These are phyloP conservation scores for Eudyptes chrysolophus DNA, from an alignment of 2,113 vertebrate species.

Conservation along the genomic window DNA sequence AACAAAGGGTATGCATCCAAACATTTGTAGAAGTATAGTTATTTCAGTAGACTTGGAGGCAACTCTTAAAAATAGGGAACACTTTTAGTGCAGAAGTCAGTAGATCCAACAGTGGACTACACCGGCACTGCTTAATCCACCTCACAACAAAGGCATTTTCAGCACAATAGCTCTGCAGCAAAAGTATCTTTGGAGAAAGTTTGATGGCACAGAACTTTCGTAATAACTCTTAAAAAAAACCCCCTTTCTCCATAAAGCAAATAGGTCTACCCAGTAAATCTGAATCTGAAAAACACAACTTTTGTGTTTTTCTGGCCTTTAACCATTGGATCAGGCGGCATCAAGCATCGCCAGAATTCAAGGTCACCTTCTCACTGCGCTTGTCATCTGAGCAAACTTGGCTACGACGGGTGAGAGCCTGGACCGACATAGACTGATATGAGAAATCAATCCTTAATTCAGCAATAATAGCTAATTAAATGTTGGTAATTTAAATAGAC, in stretches of 20 bases:
- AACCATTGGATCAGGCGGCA: neutral
- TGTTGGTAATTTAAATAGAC: constrained; percentile 18
- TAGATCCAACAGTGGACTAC: neutral
- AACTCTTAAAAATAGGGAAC: neutral
- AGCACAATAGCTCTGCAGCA: neutral
- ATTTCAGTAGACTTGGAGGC: neutral
- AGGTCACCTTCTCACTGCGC: neutral
- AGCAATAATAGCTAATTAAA: constrained; percentile 32
- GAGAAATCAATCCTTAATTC: constrained; percentile 55
- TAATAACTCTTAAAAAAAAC: neutral
- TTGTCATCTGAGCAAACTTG: neutral
- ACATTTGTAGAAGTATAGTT: neutral
- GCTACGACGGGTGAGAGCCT: neutral
- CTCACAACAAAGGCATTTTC: neutral
- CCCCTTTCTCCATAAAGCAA: neutral
- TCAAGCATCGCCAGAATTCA: neutral
- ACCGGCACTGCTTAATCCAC: neutral
- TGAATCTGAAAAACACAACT: neutral
- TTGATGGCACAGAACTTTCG: neutral
- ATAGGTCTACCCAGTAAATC: neutral
- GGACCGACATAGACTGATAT: neutral
- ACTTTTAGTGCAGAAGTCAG: neutral
- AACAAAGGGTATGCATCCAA: neutral
- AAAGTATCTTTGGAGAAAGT: neutral
- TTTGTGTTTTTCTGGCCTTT: neutral